Percentiles rank a stretch among this genome's conserved stretches.
These are phyloP conservation scores for Pantala flavescens DNA, from an alignment of 1,140 invertebrate species.

Conservation along the genomic window DNA sequence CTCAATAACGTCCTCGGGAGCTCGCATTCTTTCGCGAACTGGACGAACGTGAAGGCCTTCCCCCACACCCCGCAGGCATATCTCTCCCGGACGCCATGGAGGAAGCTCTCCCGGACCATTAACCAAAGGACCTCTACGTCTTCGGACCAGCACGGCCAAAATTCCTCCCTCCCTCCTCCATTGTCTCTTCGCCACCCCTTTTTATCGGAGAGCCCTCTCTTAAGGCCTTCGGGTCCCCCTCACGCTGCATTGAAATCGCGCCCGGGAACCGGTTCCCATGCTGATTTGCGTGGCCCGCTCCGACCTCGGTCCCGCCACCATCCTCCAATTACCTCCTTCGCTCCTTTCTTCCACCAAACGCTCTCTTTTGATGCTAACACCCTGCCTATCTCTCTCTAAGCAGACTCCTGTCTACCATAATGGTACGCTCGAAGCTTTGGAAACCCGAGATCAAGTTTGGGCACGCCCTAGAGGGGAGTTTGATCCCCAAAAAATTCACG, in stretches of 20 bases:
- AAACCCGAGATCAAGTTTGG: conserved; percentile 1
- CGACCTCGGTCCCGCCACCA: neutral
- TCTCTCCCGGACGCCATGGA: neutral
- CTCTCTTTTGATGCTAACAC: neutral
- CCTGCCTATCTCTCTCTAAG: neutral
- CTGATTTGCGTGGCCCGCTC: conserved; percentile 1
- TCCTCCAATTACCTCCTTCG: neutral
- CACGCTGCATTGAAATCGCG: conserved; percentile 7
- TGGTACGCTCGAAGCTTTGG: neutral
- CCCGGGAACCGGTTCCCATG: neutral
- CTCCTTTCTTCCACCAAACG: neutral
- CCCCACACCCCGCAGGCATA: neutral
- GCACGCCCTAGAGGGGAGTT: neutral
- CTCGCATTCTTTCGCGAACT: too few species aligned
- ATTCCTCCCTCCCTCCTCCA: neutral
- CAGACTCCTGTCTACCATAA: neutral
- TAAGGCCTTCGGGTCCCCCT: neutral
- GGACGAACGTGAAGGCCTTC: too few species aligned
- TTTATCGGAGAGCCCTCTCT: too few species aligned
- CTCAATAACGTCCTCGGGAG: too few species aligned
- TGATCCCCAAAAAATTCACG: neutral
- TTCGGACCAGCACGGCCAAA: too few species aligned
- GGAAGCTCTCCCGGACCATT: neutral
- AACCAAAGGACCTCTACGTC: too few species aligned
- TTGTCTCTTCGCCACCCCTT: neutral